A percentile compares a stretch with the other conserved stretches of the same genome.
phyloP scores from a whole-genome alignment of 2,888 invertebrate genomes.

The Prenolepis imparis region DNA sequence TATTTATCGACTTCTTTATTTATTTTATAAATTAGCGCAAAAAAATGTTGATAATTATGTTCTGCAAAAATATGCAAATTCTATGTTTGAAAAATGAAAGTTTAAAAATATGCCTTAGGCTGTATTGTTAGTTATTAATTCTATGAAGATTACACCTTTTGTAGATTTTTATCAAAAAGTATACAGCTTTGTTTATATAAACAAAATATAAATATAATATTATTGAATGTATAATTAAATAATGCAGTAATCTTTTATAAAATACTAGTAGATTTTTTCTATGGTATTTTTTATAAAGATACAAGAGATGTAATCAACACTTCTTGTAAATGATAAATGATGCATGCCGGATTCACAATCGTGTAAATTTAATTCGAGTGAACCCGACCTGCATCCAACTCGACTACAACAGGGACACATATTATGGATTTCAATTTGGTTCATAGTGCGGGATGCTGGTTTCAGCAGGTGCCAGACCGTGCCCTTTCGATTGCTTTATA shows the following conservation, averaged over 20 bases:
- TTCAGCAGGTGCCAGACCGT: conserved; percentile 76
- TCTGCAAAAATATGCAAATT: neutral
- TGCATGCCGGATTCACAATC: neutral
- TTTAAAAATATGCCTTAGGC: neutral
- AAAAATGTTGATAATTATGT: neutral
- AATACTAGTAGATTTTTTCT: neutral
- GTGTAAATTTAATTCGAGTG: conserved; percentile 64
- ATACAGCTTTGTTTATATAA: no score
- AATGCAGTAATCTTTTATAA: neutral
- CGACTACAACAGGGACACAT: conserved; percentile 26
- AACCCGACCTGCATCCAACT: conserved; percentile 47
- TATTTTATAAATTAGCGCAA: neutral
- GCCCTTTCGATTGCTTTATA: conserved; percentile 75
- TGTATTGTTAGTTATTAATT: neutral
- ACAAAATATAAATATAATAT: no score
- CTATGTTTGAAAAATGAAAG: neutral
- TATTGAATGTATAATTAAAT: neutral
- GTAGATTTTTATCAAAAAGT: neutral
- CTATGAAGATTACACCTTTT: neutral
- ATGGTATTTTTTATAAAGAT: neutral
- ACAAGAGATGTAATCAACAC: neutral
- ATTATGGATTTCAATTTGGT: conserved; percentile 54
- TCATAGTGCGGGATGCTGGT: conserved; percentile 59
- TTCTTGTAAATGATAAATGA: conserved; percentile 15
- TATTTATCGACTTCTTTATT: conserved; percentile 5